Evolutionary conservation across 1,140 invertebrate species (phyloP).

Genomic region (Lordiphosa collinella): DNA sequence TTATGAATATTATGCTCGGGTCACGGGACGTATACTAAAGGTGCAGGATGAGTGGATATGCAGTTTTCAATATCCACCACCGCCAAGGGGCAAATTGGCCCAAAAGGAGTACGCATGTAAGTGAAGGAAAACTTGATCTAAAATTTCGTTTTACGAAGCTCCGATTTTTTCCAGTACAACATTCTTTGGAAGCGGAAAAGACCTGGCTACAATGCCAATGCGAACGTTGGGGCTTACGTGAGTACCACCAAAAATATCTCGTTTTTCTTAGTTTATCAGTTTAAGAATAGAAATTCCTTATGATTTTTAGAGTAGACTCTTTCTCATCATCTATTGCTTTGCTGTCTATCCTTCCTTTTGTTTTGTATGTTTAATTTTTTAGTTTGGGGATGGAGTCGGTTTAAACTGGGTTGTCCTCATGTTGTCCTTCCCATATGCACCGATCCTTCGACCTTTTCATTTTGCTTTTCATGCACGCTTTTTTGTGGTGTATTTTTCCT

Average conservation of each 20-base stretch:
- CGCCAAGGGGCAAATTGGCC: constrained; percentile 82
- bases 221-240: constrained; percentile 89
- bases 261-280: constrained; percentile 7
- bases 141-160: not conserved
- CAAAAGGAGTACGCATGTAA: constrained; percentile 85
- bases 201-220: constrained; percentile 93
- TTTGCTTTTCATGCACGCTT: not conserved
- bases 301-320: too few species aligned
- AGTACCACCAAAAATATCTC: constrained; percentile 35
- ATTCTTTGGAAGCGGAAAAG: constrained; percentile 91
- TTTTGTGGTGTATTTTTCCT: not conserved
- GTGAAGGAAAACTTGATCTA: constrained; percentile 72
- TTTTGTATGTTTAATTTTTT: too few species aligned
- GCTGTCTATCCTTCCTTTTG: too few species aligned
- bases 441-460: not conserved
- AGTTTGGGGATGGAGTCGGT: too few species aligned
- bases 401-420: too few species aligned
- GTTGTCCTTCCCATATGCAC: too few species aligned
- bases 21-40: constrained; percentile 94
- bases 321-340: too few species aligned
- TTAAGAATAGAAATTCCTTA: too few species aligned
- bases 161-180: constrained; percentile 83
- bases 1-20: constrained; percentile 97
- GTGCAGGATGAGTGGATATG: constrained; percentile 97
- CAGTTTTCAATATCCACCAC: constrained; percentile 94